Evolutionary conservation across 2,888 invertebrate genomes (phyloP), one percentile per base, ranked within the genome.

Genomic region (Protodeltote pygarga): DNA sequence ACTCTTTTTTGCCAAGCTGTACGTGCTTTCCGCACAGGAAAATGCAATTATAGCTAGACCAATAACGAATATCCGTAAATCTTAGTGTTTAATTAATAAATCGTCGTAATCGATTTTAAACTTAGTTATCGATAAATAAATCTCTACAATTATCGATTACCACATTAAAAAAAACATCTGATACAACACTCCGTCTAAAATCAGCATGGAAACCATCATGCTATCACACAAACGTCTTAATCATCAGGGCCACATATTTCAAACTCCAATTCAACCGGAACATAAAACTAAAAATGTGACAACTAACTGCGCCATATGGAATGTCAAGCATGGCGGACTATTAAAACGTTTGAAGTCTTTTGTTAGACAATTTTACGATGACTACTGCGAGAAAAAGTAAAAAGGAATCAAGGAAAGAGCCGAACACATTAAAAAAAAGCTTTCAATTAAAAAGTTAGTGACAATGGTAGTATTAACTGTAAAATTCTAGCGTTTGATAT

Each of bases 311-410:
- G 65, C 87, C 88, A 89, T 87, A 85, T 88, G 89, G 88, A 86
- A 83, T 83, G 81, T 78, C 79, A 79, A 75, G 44, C 63, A 74
- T 68, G 69, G 66, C 62, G 48, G 79, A 76, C 83, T 77, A 84
- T 80, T 77, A 81, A 70, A 83, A 71, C 71, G 80, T 89, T 89
- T 89, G 87, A 90, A 82, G 89, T 89, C 87, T 86, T 87, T 89
- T 86, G 87, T 88, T 79, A 71, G 77, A 79, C 67, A 71, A 65
- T 81, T 87, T 88, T 85, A 89, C 85, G 84, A 88, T 75, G 80
- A 83, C 88, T 87, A 86, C 88, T 76, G 82, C 77, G 51, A 59
- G 60, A 67, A 59, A 62, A 66, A 63, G 57, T 38, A 44, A 14
- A 44, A 57, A 58, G 53, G 47, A 61, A 48, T 60, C 48, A n/a